These are phyloP conservation scores for Hirtodrosophila histrioides DNA, from an alignment of 2,888 invertebrate species.

Conservation along the genomic window DNA sequence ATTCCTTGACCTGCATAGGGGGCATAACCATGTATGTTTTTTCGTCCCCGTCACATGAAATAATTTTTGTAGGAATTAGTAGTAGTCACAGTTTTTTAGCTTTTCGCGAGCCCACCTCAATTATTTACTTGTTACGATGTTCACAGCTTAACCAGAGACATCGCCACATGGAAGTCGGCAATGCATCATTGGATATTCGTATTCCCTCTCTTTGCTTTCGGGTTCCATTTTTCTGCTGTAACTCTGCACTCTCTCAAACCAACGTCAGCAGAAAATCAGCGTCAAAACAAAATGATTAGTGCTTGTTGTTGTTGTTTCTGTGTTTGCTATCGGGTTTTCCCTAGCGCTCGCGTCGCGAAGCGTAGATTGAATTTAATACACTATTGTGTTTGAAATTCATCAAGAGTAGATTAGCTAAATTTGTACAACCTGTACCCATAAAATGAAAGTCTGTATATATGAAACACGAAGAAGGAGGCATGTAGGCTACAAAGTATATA, in stretches of 20 bases:
- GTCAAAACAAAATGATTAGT: conserved; percentile 70
- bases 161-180: conserved; percentile 16
- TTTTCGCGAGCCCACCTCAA: conserved; percentile 62
- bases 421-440: no score
- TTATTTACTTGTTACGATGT: conserved; percentile 59
- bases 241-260: conserved; percentile 6
- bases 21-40: no score
- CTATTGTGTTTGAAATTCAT: conserved; percentile 1
- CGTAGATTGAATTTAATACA: conserved; percentile 17
- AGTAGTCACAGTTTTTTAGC: not conserved
- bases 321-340: conserved; percentile 38
- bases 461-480: no score
- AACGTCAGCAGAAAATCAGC: conserved; percentile 5
- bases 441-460: no score
- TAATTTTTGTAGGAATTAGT: no score
- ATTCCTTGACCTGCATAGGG: no score
- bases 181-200: conserved; percentile 59
- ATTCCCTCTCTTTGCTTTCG: conserved; percentile 2
- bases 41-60: no score
- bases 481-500: no score
- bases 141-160: conserved; percentile 5
- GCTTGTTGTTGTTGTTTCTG: conserved; percentile 19
- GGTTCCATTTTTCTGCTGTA: not conserved
- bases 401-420: not conserved
- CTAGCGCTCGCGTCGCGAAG: not conserved